A percentile compares a stretch with the other conserved stretches of the same genome.
These are phyloP conservation scores for Dicaeum eximium DNA, from an alignment of 2,113 vertebrate species.

Conservation along the genomic window DNA sequence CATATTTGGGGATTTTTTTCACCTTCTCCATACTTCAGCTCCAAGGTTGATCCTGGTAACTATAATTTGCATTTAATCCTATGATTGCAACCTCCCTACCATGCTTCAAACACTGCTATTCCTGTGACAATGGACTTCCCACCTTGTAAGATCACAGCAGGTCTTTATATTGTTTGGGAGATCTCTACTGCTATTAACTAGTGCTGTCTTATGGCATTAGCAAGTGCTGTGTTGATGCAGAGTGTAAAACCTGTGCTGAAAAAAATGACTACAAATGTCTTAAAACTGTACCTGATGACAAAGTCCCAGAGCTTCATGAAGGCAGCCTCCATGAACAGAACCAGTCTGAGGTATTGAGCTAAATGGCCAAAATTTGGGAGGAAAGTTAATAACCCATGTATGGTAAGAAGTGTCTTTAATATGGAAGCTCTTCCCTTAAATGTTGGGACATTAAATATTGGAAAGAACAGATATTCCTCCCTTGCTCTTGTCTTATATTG, in stretches of 20 bases:
- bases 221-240: not conserved
- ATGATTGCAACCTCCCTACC: not conserved
- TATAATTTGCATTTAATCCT: not conserved
- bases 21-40: not conserved
- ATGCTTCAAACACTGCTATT: not conserved
- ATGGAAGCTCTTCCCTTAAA: not conserved
- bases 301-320: not conserved
- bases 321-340: not conserved
- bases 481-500: not conserved
- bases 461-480: not conserved
- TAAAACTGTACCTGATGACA: not conserved
- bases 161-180: not conserved
- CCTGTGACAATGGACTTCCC: not conserved
- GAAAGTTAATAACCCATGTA: not conserved
- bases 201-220: fast-evolving
- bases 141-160: not conserved
- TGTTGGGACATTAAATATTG: not conserved
- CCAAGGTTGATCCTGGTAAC: not conserved
- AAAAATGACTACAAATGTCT: not conserved
- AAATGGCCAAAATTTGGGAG: not conserved
- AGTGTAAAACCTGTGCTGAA: not conserved
- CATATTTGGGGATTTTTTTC: not conserved
- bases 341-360: not conserved
- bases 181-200: not conserved
- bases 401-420: fast-evolving